Conservation (phyloP, 92 coral and sea anemone species). For the Nematostella vectensis region DNA sequence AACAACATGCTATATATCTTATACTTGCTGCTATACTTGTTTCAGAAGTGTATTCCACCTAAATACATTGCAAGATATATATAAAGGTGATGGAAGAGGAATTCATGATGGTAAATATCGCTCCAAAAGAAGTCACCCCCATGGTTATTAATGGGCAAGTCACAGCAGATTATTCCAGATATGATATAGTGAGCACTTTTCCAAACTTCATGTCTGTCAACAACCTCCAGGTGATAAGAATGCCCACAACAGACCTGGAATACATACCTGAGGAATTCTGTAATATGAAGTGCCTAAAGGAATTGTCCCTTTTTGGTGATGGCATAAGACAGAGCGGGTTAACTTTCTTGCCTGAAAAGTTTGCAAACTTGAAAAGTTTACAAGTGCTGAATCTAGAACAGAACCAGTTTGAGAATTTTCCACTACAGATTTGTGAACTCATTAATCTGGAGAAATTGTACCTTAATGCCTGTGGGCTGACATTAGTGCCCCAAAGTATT, state of each 20-base stretch:
- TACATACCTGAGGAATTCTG: constrained; percentile 48
- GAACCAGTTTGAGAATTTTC: constrained; percentile 59
- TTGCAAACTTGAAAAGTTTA: constrained; percentile 33
- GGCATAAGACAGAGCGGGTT: constrained; percentile 30
- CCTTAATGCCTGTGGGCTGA: constrained; percentile 57
- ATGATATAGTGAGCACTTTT: constrained; percentile 49
- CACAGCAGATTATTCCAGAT: constrained; percentile 51
- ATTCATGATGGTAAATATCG: constrained; percentile 34
- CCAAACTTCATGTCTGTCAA: constrained; percentile 31
- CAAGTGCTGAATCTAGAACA: constrained; percentile 51
- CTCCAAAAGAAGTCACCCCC: constrained; percentile 37
- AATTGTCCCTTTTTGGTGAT: constrained; percentile 49
- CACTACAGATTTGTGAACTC: constrained; percentile 52
- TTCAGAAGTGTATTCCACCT: neutral
- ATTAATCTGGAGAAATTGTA: constrained; percentile 48
- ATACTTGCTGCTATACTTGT: neutral
- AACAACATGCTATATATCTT: too few species aligned
- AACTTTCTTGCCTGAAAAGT: constrained; percentile 39
- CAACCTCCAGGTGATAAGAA: constrained; percentile 53
- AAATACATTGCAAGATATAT: too few species aligned
- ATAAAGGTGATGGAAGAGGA: too few species aligned
- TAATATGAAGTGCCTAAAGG: constrained; percentile 30
- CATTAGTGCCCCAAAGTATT: constrained; percentile 49
- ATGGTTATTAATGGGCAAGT: constrained; percentile 38
- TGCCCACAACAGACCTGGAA: constrained; percentile 55